Conservation (phyloP, 2,888 invertebrate species). For the Geophilus truncorum region DNA sequence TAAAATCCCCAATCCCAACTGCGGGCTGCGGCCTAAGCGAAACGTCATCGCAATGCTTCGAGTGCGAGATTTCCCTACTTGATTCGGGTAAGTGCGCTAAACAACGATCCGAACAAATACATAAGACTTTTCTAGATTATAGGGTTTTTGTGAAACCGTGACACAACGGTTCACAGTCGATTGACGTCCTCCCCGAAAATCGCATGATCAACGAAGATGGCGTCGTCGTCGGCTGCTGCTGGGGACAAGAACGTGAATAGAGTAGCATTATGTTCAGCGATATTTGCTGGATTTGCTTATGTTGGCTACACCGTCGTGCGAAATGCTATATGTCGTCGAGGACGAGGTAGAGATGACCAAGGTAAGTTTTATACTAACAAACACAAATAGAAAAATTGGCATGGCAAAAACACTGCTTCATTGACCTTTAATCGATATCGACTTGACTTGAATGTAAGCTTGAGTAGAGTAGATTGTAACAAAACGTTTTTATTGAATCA, state of each 20-base stretch:
- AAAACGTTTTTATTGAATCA: too few relatives aligned
- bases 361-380: constrained; percentile 30
- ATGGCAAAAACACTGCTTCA: background rate
- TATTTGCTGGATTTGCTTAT: constrained; percentile 54
- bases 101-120: background rate
- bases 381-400: background rate
- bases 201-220: constrained; percentile 8
- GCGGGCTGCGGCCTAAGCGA: background rate
- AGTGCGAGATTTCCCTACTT: constrained; percentile 2
- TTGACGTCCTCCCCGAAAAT: background rate
- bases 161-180: background rate
- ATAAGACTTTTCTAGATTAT: background rate
- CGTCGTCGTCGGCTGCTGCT: constrained; percentile 34
- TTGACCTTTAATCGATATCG: background rate
- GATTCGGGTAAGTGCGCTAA: background rate
- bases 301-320: constrained; percentile 51
- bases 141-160: background rate
- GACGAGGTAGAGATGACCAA: constrained; percentile 33
- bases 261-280: constrained; percentile 53
- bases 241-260: constrained; percentile 50
- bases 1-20: background rate
- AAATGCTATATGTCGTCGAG: constrained; percentile 38
- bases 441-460: background rate
- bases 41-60: background rate
- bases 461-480: too few relatives aligned